phyloP scores from a whole-genome alignment of 92 coral and sea anemone genomes.

The Phenganax marumi region DNA sequence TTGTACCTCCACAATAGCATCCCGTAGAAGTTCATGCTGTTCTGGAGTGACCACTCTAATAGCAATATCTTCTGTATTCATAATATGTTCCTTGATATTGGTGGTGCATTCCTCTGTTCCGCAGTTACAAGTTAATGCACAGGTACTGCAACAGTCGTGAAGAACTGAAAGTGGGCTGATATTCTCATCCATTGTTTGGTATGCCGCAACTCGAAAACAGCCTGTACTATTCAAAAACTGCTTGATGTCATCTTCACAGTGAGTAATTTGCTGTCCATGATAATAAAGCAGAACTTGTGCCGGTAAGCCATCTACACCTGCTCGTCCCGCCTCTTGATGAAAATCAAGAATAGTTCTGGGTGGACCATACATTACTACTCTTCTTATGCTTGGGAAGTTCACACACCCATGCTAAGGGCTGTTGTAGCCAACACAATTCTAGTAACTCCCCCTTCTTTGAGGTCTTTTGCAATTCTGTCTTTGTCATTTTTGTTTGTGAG shows the following conservation, averaged over 20 bases:
- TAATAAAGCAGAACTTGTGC: slow-evolving; percentile 44
- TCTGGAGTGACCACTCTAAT: slow-evolving; percentile 31
- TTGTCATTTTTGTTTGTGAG: background rate
- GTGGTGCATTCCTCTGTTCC: background rate
- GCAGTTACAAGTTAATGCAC: slow-evolving; percentile 50
- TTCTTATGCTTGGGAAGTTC: background rate
- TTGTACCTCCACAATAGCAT: background rate
- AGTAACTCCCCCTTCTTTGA: background rate
- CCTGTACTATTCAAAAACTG: slow-evolving; percentile 52
- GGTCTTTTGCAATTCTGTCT: background rate
- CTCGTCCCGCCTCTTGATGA: slow-evolving; percentile 28
- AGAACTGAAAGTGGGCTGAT: slow-evolving; percentile 20
- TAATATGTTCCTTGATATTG: slow-evolving; percentile 43
- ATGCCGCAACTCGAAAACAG: slow-evolving; percentile 58
- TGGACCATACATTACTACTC: slow-evolving; percentile 29
- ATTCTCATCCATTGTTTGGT: slow-evolving; percentile 52
- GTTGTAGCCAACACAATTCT: slow-evolving; percentile 5
- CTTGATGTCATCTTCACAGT: slow-evolving; percentile 58
- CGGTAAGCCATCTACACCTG: slow-evolving; percentile 34
- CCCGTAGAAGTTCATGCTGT: background rate
- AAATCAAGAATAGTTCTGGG: slow-evolving; percentile 41
- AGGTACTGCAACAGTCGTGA: slow-evolving; percentile 55
- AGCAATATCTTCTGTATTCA: slow-evolving; percentile 38
- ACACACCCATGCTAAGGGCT: background rate
- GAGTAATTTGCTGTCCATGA: slow-evolving; percentile 52